Conservation (phyloP, 2,113 vertebrate genomes). For the Lamprologus callipterus region DNA sequence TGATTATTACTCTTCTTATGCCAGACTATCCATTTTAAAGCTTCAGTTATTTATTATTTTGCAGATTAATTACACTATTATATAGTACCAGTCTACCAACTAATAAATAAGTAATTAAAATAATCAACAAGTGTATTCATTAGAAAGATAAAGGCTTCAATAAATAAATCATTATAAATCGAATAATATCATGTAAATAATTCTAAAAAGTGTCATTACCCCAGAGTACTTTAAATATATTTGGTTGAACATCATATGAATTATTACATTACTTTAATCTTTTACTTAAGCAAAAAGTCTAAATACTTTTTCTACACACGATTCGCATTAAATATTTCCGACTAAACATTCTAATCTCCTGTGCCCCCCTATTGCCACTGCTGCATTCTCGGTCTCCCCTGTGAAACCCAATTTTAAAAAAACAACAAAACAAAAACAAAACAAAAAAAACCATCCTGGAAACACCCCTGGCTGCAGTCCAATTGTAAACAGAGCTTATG, state of each 20-base stretch:
- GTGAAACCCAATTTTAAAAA: background rate
- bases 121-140: background rate
- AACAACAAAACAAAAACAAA: rapidly evolving
- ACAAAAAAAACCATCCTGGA: rapidly evolving
- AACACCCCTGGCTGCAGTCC: background rate
- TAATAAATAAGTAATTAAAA: background rate
- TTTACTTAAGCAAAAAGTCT: background rate
- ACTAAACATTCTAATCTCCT: background rate
- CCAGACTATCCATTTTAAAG: background rate
- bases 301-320: background rate
- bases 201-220: background rate
- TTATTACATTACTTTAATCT: background rate
- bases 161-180: background rate
- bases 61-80: background rate
- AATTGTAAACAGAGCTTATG: background rate
- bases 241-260: background rate
- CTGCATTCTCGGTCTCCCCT: background rate
- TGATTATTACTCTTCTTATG: background rate
- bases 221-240: background rate
- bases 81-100: background rate
- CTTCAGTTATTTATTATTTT: background rate
- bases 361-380: background rate
- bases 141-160: background rate
- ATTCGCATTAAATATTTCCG: background rate
- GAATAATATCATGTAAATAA: background rate